Evolutionary conservation across 2,113 vertebrate species (phyloP).

Genomic region (Centropus unirufus): DNA sequence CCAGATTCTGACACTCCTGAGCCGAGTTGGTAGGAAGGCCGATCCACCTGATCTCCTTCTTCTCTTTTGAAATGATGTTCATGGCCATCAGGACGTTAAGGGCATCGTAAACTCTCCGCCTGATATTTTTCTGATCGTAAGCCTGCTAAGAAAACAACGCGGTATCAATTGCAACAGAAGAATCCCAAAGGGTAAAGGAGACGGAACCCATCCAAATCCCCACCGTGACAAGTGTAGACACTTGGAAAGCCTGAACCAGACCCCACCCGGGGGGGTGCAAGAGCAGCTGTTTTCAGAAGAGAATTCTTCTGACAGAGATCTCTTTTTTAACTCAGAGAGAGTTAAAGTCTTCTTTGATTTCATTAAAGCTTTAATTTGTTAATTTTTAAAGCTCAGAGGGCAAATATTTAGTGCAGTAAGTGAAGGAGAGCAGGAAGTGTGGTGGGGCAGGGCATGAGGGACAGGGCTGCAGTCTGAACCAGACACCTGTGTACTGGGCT

Average conservation of each 20-base stretch:
- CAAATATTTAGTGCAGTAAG: not conserved
- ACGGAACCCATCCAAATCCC: not conserved
- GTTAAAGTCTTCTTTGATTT: not conserved
- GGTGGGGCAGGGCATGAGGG: not conserved
- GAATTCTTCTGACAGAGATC: not conserved
- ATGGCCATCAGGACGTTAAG: constrained; percentile 91
- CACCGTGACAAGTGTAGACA: not conserved
- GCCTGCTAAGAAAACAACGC: constrained; percentile 76
- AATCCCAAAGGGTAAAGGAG: not conserved
- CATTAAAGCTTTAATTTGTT: not conserved
- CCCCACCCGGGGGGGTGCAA: not conserved
- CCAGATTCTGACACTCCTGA: constrained; percentile 87
- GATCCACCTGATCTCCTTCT: constrained; percentile 90
- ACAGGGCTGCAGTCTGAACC: too few species aligned
- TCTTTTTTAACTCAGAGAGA: not conserved
- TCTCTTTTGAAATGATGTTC: constrained; percentile 92
- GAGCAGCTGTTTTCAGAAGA: not conserved
- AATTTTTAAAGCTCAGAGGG: not conserved
- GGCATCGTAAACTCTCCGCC: constrained; percentile 88
- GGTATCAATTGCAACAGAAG: constrained; percentile 1
- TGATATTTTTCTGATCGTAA: constrained; percentile 91
- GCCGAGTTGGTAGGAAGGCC: constrained; percentile 88
- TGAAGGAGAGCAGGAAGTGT: not conserved
- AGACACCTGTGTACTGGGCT: too few species aligned
- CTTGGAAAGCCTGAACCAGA: not conserved